A percentile compares a stretch with the other conserved stretches of the same genome.
Evolutionary conservation across 2,797 vertebrate species (phyloP).

Genomic region (Syndactyla subalaris): DNA sequence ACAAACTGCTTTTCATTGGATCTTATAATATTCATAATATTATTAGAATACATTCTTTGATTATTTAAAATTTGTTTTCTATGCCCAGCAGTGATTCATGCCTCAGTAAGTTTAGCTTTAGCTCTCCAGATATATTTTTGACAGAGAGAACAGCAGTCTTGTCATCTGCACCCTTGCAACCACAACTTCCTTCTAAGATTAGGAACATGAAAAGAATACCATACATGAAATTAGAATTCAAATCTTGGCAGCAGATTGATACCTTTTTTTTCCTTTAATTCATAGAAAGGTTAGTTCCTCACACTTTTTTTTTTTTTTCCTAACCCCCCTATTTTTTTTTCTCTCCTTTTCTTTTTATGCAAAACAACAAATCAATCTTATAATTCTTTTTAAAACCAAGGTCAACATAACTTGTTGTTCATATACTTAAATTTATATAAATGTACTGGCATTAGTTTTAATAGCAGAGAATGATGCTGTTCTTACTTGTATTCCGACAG

Average conservation of each 20-base stretch:
- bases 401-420: neutral
- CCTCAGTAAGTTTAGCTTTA: neutral
- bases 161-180: neutral
- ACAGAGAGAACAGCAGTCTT: neutral
- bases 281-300: neutral
- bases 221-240: neutral
- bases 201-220: neutral
- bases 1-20: neutral
- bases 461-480: neutral
- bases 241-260: neutral
- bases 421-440: neutral
- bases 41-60: neutral
- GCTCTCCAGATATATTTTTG: neutral
- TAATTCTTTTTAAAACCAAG: neutral
- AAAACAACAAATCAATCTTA: neutral
- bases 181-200: neutral
- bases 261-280: neutral
- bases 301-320: neutral
- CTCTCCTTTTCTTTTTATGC: accelerated
- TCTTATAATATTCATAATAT: neutral
- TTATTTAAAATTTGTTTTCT: neutral
- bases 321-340: neutral
- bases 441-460: neutral
- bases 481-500: neutral
- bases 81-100: neutral